Conservation (phyloP, 2,113 vertebrate species). For the Corythornis vintsioides region DNA sequence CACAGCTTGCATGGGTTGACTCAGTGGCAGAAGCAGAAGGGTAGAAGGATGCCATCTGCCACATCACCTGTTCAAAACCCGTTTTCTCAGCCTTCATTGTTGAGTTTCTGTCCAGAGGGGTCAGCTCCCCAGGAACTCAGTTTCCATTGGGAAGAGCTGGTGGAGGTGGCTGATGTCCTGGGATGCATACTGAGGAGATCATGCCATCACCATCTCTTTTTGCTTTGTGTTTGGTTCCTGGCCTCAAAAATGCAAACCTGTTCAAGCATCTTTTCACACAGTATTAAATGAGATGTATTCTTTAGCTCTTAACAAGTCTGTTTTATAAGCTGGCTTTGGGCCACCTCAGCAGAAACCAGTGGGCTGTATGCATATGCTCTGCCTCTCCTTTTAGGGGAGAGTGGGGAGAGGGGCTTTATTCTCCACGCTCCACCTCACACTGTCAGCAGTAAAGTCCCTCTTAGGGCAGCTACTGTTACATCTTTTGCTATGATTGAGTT, state of each 20-base stretch:
- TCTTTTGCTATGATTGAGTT: neutral
- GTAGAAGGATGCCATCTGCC: neutral
- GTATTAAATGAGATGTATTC: neutral
- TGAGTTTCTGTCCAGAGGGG: neutral
- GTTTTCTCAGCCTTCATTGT: neutral
- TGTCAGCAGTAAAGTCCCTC: neutral
- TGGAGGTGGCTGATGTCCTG: neutral
- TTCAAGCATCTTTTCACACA: neutral
- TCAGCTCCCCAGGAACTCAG: neutral
- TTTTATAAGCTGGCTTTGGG: slow-evolving; percentile 33
- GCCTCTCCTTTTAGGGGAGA: slow-evolving; percentile 6
- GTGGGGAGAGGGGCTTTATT: neutral
- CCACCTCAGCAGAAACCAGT: slow-evolving; percentile 44
- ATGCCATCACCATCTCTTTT: neutral
- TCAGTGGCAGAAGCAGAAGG: neutral
- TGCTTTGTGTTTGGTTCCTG: neutral
- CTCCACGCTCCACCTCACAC: neutral
- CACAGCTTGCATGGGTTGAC: rapidly evolving
- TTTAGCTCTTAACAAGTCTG: neutral
- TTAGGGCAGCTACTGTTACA: neutral
- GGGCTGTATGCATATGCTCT: slow-evolving; percentile 54
- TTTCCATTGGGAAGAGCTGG: neutral
- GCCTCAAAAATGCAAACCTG: neutral
- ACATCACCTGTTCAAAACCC: neutral
- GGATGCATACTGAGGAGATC: neutral